phyloP scores from a whole-genome alignment of 2,888 invertebrate genomes.

The Galerucella nymphaeae region DNA sequence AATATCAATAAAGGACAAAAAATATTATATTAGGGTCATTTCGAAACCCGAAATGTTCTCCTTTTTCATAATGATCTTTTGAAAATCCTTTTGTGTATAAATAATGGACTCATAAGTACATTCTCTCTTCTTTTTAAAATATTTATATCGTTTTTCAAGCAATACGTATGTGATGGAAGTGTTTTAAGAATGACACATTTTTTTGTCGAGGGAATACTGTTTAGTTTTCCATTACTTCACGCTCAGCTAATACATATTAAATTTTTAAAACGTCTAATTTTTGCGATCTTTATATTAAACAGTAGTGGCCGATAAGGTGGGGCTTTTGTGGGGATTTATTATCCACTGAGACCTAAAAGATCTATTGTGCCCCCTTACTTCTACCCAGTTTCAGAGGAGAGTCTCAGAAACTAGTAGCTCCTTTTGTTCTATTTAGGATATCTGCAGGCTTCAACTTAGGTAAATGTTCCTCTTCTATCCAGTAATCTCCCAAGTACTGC shows the following conservation, averaged over 20 bases:
- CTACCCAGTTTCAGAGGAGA: too few species aligned
- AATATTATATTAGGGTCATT: neutral
- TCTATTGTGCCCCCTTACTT: too few species aligned
- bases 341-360: too few species aligned
- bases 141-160: conserved; percentile 18
- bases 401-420: too few species aligned
- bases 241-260: conserved; percentile 6
- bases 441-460: too few species aligned
- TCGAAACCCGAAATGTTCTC: neutral
- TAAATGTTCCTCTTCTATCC: too few species aligned
- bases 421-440: too few species aligned
- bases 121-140: conserved; percentile 11
- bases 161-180: neutral
- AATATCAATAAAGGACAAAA: too few species aligned
- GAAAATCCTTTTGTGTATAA: conserved; percentile 4
- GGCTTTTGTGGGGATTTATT: too few species aligned
- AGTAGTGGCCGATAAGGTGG: too few species aligned
- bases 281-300: neutral
- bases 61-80: neutral
- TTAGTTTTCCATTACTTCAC: conserved; percentile 16
- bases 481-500: too few species aligned
- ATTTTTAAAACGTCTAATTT: conserved; percentile 16
- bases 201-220: conserved; percentile 20
- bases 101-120: conserved; percentile 1
- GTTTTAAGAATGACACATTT: conserved; percentile 30